Evolutionary conservation across 2,797 vertebrate species (phyloP), one percentile per base, ranked within the genome.

Genomic region (Notolabrus celidotus): DNA sequence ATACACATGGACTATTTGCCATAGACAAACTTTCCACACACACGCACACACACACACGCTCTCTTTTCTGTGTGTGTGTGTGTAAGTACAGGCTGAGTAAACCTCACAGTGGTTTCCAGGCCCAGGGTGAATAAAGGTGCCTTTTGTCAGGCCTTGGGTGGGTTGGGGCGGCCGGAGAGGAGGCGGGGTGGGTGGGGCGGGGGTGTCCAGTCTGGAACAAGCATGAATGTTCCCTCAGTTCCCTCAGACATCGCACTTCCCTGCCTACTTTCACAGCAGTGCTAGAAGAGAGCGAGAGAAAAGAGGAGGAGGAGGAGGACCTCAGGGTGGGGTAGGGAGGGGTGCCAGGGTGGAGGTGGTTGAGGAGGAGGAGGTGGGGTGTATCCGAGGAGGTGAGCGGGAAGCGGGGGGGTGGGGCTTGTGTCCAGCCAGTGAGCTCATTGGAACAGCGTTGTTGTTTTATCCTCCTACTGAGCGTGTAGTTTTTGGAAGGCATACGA

Each of bases 361-460:
- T 15, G 22, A 46, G 88, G 93, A 85, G 79, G 75, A 84, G 79
- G 77, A 84, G 72, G 71, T 81, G 81, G 80, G 87, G 89, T 87
- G 76, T 64, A 11, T 74, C 69, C 43, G 71, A 81, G 89, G 93
- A 90, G 86, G 74, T 71, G 71, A 93, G 94, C 93, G 94, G 93
- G 95, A 94, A 96, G 93, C 92, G 86, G 90, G 94, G 92, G 94
- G 97, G 96, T 77, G 96, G 97, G 93, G 94, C 95, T 91, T 94
- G 88, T 79, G 81, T 93, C 93, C 94, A 96, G 95, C 95, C 95
- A 95, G 96, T 97, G 96, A 97, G 96, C 97, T 98, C 96, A 98
- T 96, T 98, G 96, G 96, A 96, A 97, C 95, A 95, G 94, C 93
- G 91, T 67, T 91, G 88, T 87, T 92, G 85, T 91, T 92, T 89